Conservation (phyloP, 2,113 vertebrate species). For the Junco hyemalis region DNA sequence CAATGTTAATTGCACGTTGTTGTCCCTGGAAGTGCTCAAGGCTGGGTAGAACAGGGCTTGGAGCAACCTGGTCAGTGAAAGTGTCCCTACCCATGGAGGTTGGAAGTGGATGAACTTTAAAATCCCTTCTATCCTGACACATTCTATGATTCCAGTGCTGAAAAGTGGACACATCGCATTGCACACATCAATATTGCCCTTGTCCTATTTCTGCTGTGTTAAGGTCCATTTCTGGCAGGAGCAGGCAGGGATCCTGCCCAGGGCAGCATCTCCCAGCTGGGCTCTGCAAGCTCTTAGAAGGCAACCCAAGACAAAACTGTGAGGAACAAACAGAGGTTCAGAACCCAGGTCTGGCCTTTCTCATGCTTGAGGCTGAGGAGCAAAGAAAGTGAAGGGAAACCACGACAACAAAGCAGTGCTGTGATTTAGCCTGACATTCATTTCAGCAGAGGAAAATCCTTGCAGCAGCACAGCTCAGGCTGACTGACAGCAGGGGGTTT, state of each 20-base stretch:
- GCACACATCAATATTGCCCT: background rate
- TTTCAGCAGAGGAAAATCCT: background rate
- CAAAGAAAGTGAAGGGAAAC: background rate
- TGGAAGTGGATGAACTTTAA: background rate
- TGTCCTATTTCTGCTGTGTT: background rate
- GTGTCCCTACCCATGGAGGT: background rate
- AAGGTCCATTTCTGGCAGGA: background rate
- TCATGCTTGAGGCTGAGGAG: background rate
- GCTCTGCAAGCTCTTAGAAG: background rate
- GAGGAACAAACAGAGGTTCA: background rate
- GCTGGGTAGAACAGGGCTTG: accelerated
- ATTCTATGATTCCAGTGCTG: background rate
- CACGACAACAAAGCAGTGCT: background rate
- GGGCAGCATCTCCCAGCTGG: background rate
- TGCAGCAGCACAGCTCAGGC: background rate
- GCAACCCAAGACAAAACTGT: background rate
- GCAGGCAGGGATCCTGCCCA: background rate
- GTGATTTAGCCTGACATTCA: accelerated
- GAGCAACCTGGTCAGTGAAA: background rate
- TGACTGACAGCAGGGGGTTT: background rate
- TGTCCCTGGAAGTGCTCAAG: background rate
- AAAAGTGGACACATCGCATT: accelerated
- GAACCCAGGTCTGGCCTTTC: background rate
- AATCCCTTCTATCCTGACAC: background rate
- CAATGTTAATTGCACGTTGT: background rate